These are phyloP conservation scores for Spodoptera littoralis DNA, from an alignment of 2,888 invertebrate species.

Conservation along the genomic window DNA sequence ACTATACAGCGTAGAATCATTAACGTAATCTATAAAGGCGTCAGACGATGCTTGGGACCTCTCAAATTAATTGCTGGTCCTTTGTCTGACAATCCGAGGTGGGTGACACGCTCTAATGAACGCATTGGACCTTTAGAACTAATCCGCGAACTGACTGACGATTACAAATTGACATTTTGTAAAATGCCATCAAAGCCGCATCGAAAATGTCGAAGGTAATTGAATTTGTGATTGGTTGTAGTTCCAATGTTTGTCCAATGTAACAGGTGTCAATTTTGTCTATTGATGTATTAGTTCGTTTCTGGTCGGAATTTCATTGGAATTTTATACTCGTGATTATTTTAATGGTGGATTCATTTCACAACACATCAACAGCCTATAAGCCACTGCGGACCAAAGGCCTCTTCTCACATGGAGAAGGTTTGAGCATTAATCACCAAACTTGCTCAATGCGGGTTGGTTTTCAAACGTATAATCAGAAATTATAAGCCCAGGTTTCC, in stretches of 20 bases:
- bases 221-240: constrained; percentile 79
- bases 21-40: constrained; percentile 22
- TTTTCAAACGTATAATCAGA: too few relatives aligned
- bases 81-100: constrained; percentile 36
- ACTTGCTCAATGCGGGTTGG: too few relatives aligned
- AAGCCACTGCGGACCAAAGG: too few relatives aligned
- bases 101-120: constrained; percentile 39
- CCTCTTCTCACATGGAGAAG: too few relatives aligned
- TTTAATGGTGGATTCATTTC: constrained; percentile 1
- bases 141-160: constrained; percentile 28
- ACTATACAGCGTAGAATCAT: constrained; percentile 18
- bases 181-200: constrained; percentile 71
- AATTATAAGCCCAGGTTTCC: too few relatives aligned
- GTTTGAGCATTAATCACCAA: too few relatives aligned
- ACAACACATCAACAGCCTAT: too few relatives aligned
- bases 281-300: constrained; percentile 40
- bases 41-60: constrained; percentile 27
- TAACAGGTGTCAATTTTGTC: constrained; percentile 77
- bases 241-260: constrained; percentile 65
- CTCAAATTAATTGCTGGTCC: constrained; percentile 28
- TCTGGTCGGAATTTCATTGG: constrained; percentile 13
- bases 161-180: constrained; percentile 71
- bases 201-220: constrained; percentile 75
- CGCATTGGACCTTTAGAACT: constrained; percentile 18
- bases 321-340: constrained; percentile 13